phyloP scores from a whole-genome alignment of 2,888 invertebrate species.

The Synanthedon myopaeformis region DNA sequence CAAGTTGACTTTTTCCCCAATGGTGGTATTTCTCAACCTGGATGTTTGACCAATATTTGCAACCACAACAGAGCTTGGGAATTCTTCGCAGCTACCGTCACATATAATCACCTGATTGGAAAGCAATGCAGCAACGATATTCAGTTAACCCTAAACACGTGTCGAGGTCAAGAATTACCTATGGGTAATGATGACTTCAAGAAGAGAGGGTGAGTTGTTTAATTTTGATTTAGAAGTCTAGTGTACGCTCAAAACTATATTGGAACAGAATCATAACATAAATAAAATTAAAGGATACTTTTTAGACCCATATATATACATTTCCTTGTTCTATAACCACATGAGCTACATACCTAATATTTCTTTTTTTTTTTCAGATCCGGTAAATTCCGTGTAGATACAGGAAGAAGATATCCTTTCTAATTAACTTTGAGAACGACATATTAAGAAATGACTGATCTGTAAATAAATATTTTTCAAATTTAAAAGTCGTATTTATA shows the following conservation, averaged over 20 bases:
- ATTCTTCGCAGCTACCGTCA: slow-evolving; percentile 36
- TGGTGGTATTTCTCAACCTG: slow-evolving; percentile 55
- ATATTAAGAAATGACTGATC: too few relatives aligned
- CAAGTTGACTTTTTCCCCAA: slow-evolving; percentile 74
- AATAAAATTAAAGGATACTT: too few relatives aligned
- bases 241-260: too few relatives aligned
- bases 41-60: slow-evolving; percentile 34
- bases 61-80: slow-evolving; percentile 46
- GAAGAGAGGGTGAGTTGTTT: slow-evolving; percentile 28
- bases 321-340: not conserved
- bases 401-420: slow-evolving; percentile 7
- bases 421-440: not conserved
- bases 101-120: slow-evolving; percentile 35
- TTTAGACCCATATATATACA: too few relatives aligned
- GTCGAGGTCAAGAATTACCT: slow-evolving; percentile 23
- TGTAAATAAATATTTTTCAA: too few relatives aligned
- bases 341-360: not conserved
- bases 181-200: slow-evolving; percentile 38
- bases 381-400: slow-evolving; percentile 10
- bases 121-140: slow-evolving; percentile 21
- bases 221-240: not conserved
- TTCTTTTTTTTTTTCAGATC: slow-evolving; percentile 8
- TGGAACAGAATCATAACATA: too few relatives aligned
- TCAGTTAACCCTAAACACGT: slow-evolving; percentile 31
- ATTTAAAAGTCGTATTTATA: too few relatives aligned